A percentile compares a stretch with the other conserved stretches of the same genome.
Conservation (phyloP, 2,797 vertebrate species). For the Lepilemur ruficaudatus region DNA sequence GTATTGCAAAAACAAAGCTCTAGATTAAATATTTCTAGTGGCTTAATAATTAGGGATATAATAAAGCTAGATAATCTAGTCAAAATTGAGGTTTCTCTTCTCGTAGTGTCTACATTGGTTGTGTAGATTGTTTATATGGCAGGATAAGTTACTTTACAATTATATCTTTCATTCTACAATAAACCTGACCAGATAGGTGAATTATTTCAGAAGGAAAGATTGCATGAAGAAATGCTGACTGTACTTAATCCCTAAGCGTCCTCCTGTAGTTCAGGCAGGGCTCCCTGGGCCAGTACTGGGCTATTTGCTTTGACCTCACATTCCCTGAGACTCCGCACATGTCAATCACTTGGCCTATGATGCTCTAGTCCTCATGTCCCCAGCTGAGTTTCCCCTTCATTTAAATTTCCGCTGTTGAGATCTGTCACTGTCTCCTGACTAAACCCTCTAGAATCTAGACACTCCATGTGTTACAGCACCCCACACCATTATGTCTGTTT, state of each 20-base stretch:
- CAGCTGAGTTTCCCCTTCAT: neutral
- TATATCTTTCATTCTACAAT: neutral
- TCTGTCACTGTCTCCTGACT: slow-evolving; percentile 6
- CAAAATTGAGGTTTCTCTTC: neutral
- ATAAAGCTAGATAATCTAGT: neutral
- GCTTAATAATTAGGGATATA: slow-evolving; percentile 10
- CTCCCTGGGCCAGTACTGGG: neutral
- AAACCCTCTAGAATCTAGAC: neutral
- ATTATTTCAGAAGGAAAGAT: neutral
- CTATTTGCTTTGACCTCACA: neutral
- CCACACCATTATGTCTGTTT: neutral
- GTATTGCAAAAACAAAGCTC: neutral
- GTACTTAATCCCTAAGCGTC: neutral
- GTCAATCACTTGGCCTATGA: neutral
- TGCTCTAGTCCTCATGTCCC: neutral
- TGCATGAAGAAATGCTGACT: neutral
- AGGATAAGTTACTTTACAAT: neutral
- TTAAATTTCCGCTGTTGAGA: neutral
- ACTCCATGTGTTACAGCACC: neutral
- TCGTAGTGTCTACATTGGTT: neutral
- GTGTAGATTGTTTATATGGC: neutral
- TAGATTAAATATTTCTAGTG: neutral
- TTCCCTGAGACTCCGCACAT: neutral
- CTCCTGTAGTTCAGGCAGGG: neutral
- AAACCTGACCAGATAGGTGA: neutral